Base-by-base conservation (phyloP, 1,140 invertebrate genomes). In the Neomicropteryx cornuta region DNA sequence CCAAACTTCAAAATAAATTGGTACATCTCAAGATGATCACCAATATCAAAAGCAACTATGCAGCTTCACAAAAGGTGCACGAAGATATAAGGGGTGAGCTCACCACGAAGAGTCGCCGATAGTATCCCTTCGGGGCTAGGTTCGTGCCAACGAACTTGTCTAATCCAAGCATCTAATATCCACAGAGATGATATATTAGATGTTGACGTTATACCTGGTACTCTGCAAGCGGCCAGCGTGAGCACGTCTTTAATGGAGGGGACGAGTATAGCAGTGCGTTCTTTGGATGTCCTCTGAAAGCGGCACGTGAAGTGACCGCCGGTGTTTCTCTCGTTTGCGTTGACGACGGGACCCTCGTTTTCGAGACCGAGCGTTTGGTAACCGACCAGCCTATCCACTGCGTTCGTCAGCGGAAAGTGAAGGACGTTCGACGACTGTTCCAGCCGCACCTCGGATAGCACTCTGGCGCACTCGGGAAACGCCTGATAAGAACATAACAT, bases 241-340 rank as follows among this genome's bases (percentile, higher is more conserved):
- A 86, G 54, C 27, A 81, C 69, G 66, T 86, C 81, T 28, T 71
- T 47, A 42, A 84, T 58, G 48, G 58, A 75, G 16, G 72, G 71
- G 2, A 86, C 81, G 39, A 86, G 42, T 16, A 84, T 64, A 0
- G 75, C 77, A 40, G 68, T 68, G 33, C 62, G 58, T 44, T 55
- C 60, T 38, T 56, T 56, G 36, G 43, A 49, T 27, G 60, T 44
- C 49, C 55, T 55, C 42, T 55, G 47, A 48, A 67, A 41, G 51
- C 54, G 36, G 49, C 60, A 47, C 49, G 56, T 54, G 60, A 62
- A 56, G 62, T 71, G 32, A 48, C 59, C 54, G 52, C 63, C 45
- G 51, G 53, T 44, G 53, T 63, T 39, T n/a, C 55, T 32, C 14
- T 53, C 48, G 70, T 70, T 35, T 53, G 40, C 38, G 64, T 76